Conservation (phyloP, 2,113 vertebrate species). For the Anser brachyrhynchus region DNA sequence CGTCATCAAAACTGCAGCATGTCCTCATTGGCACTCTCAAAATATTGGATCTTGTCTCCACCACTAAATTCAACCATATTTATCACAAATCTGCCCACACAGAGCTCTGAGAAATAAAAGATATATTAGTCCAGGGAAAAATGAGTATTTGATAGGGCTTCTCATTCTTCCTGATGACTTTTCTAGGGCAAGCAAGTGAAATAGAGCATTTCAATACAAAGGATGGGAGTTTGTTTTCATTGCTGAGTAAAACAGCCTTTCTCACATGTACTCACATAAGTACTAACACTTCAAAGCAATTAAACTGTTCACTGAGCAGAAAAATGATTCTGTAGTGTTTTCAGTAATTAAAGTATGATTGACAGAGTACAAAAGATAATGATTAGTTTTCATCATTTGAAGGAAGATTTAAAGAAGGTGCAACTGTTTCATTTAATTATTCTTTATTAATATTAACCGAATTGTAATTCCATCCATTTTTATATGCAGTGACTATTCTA, state of each 20-base stretch:
- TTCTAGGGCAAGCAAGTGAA: neutral
- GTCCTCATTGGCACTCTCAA: neutral
- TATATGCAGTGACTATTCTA: neutral
- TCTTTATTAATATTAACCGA: conserved; percentile 29
- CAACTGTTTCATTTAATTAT: neutral
- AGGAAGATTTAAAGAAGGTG: neutral
- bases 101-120: neutral
- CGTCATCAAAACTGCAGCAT: neutral
- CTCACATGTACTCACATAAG: neutral
- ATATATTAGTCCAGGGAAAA: neutral
- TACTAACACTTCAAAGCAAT: conserved; percentile 41
- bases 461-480: neutral
- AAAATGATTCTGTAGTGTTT: neutral
- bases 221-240: neutral
- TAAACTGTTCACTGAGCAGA: conserved; percentile 46
- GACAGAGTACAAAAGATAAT: neutral
- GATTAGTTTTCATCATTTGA: neutral
- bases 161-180: neutral
- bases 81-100: neutral
- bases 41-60: neutral
- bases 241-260: neutral
- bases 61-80: neutral
- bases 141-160: neutral
- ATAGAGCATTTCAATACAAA: neutral
- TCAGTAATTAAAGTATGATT: conserved; percentile 21